Conservation (phyloP, 92 coral and sea anemone species). For the Epizoanthus rinbou region DNA sequence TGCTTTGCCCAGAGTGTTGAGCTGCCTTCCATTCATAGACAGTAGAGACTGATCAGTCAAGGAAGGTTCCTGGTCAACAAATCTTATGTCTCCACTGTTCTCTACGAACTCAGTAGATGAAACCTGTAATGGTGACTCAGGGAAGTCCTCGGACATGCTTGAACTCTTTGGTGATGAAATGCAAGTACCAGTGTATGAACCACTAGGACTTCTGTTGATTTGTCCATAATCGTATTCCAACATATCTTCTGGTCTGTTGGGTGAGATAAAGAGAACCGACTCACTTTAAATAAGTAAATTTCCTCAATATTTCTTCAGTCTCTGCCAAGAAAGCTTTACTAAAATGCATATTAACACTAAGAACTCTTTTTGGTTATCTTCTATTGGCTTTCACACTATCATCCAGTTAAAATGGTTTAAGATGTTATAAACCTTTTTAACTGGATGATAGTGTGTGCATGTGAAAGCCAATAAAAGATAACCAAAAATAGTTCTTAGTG, state of each 20-base stretch:
- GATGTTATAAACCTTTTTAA: too few species aligned
- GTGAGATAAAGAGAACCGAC: not conserved
- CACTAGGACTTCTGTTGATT: conserved; percentile 15
- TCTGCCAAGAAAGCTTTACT: too few species aligned
- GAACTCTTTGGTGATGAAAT: conserved; percentile 33
- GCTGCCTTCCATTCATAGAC: conserved; percentile 42
- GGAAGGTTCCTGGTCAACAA: not conserved
- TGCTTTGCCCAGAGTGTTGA: conserved; percentile 78
- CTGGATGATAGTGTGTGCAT: too few species aligned
- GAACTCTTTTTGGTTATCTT: too few species aligned
- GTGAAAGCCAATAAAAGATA: too few species aligned
- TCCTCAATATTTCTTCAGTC: too few species aligned
- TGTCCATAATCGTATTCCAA: conserved; percentile 3
- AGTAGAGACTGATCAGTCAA: not conserved
- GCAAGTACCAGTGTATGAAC: conserved; percentile 17
- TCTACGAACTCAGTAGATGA: conserved; percentile 13
- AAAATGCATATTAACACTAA: too few species aligned
- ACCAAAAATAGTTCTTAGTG: too few species aligned
- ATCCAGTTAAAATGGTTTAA: too few species aligned
- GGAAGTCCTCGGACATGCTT: conserved; percentile 29
- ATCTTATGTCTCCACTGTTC: not conserved
- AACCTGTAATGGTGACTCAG: conserved; percentile 36
- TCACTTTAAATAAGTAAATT: not conserved
- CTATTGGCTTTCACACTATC: too few species aligned
- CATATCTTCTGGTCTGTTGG: not conserved